Evolutionary conservation across 2,888 invertebrate species (phyloP), one percentile per base, ranked within the genome.

Genomic region (Mystacides longicornis): DNA sequence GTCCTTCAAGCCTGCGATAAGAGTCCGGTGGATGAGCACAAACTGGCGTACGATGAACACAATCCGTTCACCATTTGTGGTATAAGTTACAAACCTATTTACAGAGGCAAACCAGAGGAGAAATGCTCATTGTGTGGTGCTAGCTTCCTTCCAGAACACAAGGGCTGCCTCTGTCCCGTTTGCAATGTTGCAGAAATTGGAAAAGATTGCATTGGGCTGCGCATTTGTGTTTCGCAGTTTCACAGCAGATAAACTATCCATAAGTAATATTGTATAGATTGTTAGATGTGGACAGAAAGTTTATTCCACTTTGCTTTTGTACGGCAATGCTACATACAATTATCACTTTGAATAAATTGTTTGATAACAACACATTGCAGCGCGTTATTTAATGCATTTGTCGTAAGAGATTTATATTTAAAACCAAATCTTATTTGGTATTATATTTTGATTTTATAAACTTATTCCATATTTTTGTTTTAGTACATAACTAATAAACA

Each of bases 61-160:
- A 99, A 99, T 75, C 99, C 99, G 0, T 99, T 99, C 71, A 86
- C 85, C 55, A 79, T 99, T 43, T 99, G 99, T 69, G 96, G 92
- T 1, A 83, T 86, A 27, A 87, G 90, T 21, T 98, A 90, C 72
- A 88, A 85, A 48, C 98, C 99, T 0, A 91, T 99, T 56, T 99
- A 99, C 68, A 83, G 93, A 66, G 98, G 98, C 21, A 95, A 94
- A 66, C 88, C 93, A 0, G 93, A 94, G 67, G 87, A 90, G 46
- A 93, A 89, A 64, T 99, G 99, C 67, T 85, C 96, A 0, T 81
- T 98, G 23, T 99, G 98, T 67, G 84, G 82, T 1, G 89, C 95
- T 0, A 86, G 87, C 53, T 99, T 89, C 71, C 75, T 89, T 63
- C 93, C 95, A 0, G 85, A 91, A 66, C 91, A 82, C 68, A 91